A percentile compares a stretch with the other conserved stretches of the same genome.
Conservation (phyloP, 2,797 vertebrate genomes). For the Leptodactylus fallax region DNA sequence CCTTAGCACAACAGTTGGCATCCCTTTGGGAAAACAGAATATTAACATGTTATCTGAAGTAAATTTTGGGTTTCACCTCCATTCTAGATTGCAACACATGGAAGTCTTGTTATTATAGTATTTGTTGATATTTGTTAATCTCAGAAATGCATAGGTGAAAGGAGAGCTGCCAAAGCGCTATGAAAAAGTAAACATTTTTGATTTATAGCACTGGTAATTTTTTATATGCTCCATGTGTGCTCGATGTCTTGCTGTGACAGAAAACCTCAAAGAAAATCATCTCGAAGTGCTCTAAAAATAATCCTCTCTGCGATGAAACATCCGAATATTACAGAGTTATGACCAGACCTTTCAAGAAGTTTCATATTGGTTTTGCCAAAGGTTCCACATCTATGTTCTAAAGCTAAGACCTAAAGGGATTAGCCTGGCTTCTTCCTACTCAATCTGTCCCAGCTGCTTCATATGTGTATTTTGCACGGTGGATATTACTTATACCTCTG, state of each 20-base stretch:
- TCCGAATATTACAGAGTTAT: conserved; percentile 40
- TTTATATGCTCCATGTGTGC: conserved; percentile 22
- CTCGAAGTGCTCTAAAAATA: conserved; percentile 51
- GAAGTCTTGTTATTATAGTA: conserved; percentile 4
- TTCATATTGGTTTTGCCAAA: conserved; percentile 4
- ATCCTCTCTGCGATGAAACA: conserved; percentile 30
- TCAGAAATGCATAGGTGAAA: not conserved
- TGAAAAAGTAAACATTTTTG: conserved; percentile 35
- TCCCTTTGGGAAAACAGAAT: not conserved
- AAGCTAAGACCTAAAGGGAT: conserved; percentile 57
- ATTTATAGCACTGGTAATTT: conserved; percentile 41
- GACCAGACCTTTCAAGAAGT: conserved; percentile 22
- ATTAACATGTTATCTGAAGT: not conserved
- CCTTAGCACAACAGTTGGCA: not conserved
- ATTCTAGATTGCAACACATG: not conserved
- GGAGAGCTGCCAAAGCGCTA: conserved; percentile 6
- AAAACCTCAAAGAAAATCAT: conserved; percentile 43
- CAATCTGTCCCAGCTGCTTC: conserved; percentile 59
- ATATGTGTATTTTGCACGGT: conserved; percentile 64
- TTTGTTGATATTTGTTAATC: conserved; percentile 10
- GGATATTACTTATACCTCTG: conserved; percentile 66
- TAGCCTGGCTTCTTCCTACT: conserved; percentile 63
- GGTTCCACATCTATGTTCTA: conserved; percentile 38
- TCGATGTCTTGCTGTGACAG: conserved; percentile 42
- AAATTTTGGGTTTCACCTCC: not conserved